Percentiles rank a stretch among this genome's conserved stretches.
phyloP scores from a whole-genome alignment of 1,140 invertebrate species.

The Colletes gigas region DNA sequence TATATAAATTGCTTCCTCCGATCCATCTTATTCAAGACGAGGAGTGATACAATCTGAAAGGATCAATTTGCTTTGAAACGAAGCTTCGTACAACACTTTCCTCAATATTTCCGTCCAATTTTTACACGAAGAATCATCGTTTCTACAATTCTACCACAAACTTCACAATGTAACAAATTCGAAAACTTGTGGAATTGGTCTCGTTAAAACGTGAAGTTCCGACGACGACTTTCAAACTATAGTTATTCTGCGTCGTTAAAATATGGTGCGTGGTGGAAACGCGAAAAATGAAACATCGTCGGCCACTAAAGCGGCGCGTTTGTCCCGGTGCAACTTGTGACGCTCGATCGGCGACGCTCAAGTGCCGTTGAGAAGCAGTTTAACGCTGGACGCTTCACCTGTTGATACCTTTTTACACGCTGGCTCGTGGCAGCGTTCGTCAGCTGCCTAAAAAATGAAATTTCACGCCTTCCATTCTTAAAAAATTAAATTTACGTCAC shows the following conservation, averaged over 20 bases:
- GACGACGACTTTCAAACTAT: background rate
- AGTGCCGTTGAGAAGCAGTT: constrained; percentile 36
- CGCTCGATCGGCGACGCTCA: constrained; percentile 24
- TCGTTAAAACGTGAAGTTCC: background rate
- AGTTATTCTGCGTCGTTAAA: background rate
- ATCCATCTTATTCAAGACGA: no score
- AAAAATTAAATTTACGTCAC: no score
- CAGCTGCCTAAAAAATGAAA: no score
- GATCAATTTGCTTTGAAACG: no score
- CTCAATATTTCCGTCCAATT: no score
- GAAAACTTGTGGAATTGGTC: background rate
- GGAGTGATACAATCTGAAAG: no score
- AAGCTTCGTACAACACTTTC: no score
- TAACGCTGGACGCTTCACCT: constrained; percentile 29
- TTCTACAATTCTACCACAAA: no score
- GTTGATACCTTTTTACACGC: constrained; percentile 30
- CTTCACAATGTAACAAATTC: background rate
- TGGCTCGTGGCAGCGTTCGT: background rate
- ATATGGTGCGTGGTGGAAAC: background rate
- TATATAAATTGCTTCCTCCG: no score
- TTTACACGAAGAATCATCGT: no score
- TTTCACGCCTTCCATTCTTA: no score
- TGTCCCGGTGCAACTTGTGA: background rate
- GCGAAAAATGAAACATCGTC: background rate
- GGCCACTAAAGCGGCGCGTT: background rate